Conservation (phyloP, 2,888 invertebrate species). For the Drosophila neonasuta region DNA sequence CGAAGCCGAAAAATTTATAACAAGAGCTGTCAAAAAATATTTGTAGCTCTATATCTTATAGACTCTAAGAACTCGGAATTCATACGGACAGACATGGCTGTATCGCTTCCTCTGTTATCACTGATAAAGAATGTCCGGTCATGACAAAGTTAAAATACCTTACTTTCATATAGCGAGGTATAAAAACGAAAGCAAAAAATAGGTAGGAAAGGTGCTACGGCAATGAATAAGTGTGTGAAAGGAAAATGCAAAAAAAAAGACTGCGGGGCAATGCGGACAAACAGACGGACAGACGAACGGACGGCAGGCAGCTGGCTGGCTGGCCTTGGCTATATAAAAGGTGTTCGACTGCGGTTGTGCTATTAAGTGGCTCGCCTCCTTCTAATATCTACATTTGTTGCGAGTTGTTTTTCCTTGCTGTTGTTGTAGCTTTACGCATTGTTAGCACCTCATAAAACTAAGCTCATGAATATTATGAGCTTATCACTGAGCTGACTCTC, state of each 20-base stretch:
- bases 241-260: constrained; percentile 57
- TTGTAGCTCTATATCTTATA: too few species aligned
- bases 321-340: constrained; percentile 35
- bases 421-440: constrained; percentile 70
- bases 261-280: constrained; percentile 38
- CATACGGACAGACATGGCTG: too few species aligned
- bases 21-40: too few species aligned
- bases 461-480: constrained; percentile 81
- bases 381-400: background rate
- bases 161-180: too few species aligned
- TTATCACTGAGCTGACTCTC: constrained; percentile 47
- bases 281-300: background rate
- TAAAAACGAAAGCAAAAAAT: constrained; percentile 8
- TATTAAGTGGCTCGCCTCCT: constrained; percentile 40
- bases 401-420: background rate
- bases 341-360: constrained; percentile 49
- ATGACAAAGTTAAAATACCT: too few species aligned
- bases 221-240: constrained; percentile 36
- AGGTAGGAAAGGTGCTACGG: background rate
- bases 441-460: constrained; percentile 82
- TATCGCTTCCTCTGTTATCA: too few species aligned
- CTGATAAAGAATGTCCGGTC: fast-evolving
- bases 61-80: too few species aligned
- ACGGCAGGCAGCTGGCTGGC: background rate
- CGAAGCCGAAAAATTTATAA: too few species aligned